Evolutionary conservation across 2,113 vertebrate species (phyloP), one percentile per base, ranked within the genome.

Genomic region (Acanthisitta chloris): DNA sequence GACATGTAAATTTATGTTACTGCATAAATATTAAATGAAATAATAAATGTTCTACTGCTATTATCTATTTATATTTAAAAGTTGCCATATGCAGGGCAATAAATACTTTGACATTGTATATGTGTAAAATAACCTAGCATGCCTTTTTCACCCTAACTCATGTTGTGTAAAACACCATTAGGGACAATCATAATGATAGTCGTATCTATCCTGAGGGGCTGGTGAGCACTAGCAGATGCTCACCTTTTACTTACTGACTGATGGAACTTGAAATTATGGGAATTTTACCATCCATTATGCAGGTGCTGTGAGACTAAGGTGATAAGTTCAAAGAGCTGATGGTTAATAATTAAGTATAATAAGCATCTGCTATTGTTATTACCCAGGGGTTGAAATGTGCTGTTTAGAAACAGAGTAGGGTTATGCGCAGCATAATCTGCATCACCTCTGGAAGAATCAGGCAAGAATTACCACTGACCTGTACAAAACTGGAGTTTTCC

Each of bases 271-370:
- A 96, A 97, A 95, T 96, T 92, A 88, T 3, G 19, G 81, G 90
- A 95, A 90, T 92, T 96, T 92, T 96, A 76, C 81, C 79, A 90
- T 96, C 76, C 79, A 62, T 90, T 79, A 92, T 4, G 33, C 74
- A 94, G 94, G 67, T 95, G 85, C 81, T 90, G 74, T 95, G 89
- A 88, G 85, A 78, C 55, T 62, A 88, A 96, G 95, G 94, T 95
- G 93, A 67, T 92, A 93, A 97, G 93, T 96, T 96, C 96, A 97
- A 96, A 96, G 94, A 94, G 59, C 59, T 96, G 85, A 94, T 94
- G 90, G 85, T 93, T 96, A 96, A 94, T 96, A 96, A 96, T 96
- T 94, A 96, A 96, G 90, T 92, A 67, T 88, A 95, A 95, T 93
- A 95, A 96, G 64, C 93, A 94, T 96, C 95, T 96, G 94, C 42